Evolutionary conservation across 2,888 invertebrate species (phyloP), one percentile per base, ranked within the genome.

Genomic region (Thereva nobilitata): DNA sequence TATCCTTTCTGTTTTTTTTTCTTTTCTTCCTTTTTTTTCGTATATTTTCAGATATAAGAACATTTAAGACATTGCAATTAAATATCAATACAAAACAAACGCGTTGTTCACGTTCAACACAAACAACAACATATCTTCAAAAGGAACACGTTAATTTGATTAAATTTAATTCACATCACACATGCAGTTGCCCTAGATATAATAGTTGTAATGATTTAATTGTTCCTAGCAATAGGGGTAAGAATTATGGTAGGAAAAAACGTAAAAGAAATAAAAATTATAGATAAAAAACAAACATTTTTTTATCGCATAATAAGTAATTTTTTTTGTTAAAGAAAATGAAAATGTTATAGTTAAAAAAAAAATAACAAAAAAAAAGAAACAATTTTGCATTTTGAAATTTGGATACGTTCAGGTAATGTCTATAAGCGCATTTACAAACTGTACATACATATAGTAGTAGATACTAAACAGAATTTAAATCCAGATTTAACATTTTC

Each of bases 1-100:
- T 44, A 44, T 44, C n/a, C 47, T 38, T 12, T 34, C 45, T 37
- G 44, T 68, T 64, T 59, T 68, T 69, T 53, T 65, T 67, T 72
- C 61, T 67, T 68, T 68, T 70, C 69, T 71, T 68, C 68, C 63
- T 67, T 41, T 67, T 56, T 68, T 70, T 55, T 71, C 56, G 40
- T 68, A 52, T 68, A 67, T 54, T 69, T 68, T 67, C 70, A 70
- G 70, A 70, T 70, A 53, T 70, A 66, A 66, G 67, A 68, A 67
- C 61, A 67, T 59, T 68, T 40, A 65, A 65, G 23, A 47, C 49
- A 59, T 59, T 47, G 59, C 59, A 47, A 59, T 38, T 45, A n/a
- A 61, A 38, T 55, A 67, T 56, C 8, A 67, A 68, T 57, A 34
- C 57, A 63, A 64, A 68, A 34, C 12, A 35, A 23, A 10, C 64